Percentiles rank a stretch among this genome's conserved stretches.
Conservation (phyloP, 1,140 invertebrate species). For the Psilanteris sp. region DNA sequence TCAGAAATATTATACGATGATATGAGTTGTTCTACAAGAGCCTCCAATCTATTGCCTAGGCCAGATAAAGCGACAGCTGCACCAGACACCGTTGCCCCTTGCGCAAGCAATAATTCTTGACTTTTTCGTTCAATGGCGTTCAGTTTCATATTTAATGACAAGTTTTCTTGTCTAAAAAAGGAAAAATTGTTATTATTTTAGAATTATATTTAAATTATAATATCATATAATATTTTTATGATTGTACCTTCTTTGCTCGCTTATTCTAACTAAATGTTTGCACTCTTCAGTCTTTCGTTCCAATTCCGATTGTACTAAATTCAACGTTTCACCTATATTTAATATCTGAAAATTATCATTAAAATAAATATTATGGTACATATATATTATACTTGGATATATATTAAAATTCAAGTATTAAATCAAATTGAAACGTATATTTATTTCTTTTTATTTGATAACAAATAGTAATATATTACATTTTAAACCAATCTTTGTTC, state of each 20-base stretch:
- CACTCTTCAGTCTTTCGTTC: slow-evolving; percentile 87
- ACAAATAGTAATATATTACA: too few species aligned
- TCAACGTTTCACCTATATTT: slow-evolving; percentile 78
- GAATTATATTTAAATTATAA: too few species aligned
- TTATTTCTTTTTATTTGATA: too few species aligned
- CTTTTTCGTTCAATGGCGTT: slow-evolving; percentile 83
- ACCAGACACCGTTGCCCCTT: slow-evolving; percentile 86
- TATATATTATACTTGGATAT: too few species aligned
- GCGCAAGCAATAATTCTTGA: slow-evolving; percentile 83
- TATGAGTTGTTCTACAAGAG: slow-evolving; percentile 85
- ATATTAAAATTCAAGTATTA: too few species aligned
- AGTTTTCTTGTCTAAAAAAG: slow-evolving; percentile 82
- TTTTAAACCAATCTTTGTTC: too few species aligned
- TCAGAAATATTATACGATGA: slow-evolving; percentile 87
- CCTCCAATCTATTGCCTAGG: slow-evolving; percentile 84
- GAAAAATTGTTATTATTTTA: too few species aligned
- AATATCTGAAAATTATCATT: slow-evolving; percentile 66
- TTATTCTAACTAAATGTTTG: slow-evolving; percentile 87
- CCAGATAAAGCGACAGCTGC: slow-evolving; percentile 86
- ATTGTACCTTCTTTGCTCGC: slow-evolving; percentile 88
- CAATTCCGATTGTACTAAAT: slow-evolving; percentile 81
- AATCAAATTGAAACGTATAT: too few species aligned
- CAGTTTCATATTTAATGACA: slow-evolving; percentile 84
- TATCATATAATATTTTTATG: too few species aligned
- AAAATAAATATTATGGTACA: too few species aligned